phyloP scores from a whole-genome alignment of 2,113 vertebrate species.

The Coptodon rendalli region DNA sequence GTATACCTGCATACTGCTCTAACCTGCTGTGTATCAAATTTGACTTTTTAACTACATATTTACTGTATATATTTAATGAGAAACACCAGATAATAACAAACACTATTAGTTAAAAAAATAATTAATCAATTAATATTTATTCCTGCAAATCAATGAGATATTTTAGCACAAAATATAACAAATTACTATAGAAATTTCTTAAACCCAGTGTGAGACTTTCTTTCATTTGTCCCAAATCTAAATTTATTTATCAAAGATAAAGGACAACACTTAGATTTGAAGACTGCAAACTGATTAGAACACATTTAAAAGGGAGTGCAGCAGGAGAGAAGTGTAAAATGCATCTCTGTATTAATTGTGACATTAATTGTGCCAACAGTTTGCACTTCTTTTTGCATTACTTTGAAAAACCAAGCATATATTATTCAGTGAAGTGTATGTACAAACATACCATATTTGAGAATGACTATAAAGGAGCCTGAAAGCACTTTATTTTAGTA shows the following conservation, averaged over 20 bases:
- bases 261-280: background rate
- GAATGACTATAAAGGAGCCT: background rate
- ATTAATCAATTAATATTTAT: too few relatives aligned
- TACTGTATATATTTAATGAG: background rate
- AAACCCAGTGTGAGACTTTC: background rate
- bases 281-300: background rate
- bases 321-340: background rate
- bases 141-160: background rate
- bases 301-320: background rate
- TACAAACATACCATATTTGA: background rate
- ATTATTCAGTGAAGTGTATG: background rate
- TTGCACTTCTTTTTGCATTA: background rate
- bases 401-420: background rate
- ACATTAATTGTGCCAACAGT: background rate
- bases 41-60: background rate
- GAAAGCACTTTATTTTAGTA: background rate
- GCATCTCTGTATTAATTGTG: background rate
- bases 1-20: background rate
- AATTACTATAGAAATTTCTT: background rate
- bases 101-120: too few relatives aligned
- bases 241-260: background rate
- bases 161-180: background rate
- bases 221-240: background rate
- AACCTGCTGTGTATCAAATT: background rate
- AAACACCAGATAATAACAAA: too few relatives aligned